Conservation (phyloP, 2,888 invertebrate species). For the Phengaris arion region DNA sequence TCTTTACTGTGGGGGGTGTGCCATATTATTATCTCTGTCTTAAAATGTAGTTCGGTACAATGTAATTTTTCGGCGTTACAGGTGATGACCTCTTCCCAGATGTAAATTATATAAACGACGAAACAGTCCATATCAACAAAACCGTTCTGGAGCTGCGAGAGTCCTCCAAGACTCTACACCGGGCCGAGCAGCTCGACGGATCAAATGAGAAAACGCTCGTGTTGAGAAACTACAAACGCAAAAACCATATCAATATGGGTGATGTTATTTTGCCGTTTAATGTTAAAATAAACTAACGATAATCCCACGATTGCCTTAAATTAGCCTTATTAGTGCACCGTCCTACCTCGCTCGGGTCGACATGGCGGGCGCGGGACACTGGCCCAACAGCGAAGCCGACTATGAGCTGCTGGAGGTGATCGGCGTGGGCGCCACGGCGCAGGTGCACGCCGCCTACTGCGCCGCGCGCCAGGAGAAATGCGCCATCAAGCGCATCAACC, state of each 20-base stretch:
- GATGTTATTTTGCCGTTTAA: constrained; percentile 49
- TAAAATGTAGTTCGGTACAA: not conserved
- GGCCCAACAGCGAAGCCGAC: constrained; percentile 96
- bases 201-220: constrained; percentile 45
- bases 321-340: constrained; percentile 56
- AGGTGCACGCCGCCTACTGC: constrained; percentile 97
- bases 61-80: constrained; percentile 48
- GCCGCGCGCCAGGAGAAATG: constrained; percentile 96
- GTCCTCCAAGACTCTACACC: constrained; percentile 51
- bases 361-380: constrained; percentile 74
- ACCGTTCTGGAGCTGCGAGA: constrained; percentile 60
- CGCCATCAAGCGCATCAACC: constrained; percentile 99
- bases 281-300: constrained; percentile 36
- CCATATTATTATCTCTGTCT: not conserved
- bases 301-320: constrained; percentile 50
- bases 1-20: no score
- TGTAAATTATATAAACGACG: constrained; percentile 58
- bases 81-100: constrained; percentile 76
- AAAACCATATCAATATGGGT: constrained; percentile 66
- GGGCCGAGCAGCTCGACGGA: constrained; percentile 50
- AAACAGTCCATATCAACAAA: constrained; percentile 49
- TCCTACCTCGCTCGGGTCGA: constrained; percentile 33
- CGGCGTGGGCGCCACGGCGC: constrained; percentile 98
- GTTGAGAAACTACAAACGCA: constrained; percentile 56
- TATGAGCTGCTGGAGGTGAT: constrained; percentile 97